Evolutionary conservation across 2,113 vertebrate genomes (phyloP).

Genomic region (Tragelaphus buxtoni): DNA sequence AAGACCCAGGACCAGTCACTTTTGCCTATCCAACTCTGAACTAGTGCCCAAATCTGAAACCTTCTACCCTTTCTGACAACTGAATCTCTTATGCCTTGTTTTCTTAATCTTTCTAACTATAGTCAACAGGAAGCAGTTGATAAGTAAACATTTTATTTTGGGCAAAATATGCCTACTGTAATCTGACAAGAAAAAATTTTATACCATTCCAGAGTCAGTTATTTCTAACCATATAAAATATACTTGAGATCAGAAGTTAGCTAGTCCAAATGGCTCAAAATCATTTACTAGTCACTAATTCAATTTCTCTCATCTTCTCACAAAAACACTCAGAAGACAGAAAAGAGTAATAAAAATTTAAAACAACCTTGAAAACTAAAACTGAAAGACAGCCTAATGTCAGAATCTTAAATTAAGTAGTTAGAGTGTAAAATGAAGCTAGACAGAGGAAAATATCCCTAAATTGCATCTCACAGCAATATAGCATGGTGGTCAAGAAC

Average conservation of each 20-base stretch:
- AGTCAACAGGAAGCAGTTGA: background rate
- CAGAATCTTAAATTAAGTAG: background rate
- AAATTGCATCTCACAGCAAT: background rate
- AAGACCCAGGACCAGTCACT: background rate
- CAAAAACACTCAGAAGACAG: conserved; percentile 2
- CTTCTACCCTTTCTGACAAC: background rate
- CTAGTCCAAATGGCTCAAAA: background rate
- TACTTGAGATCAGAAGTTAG: background rate
- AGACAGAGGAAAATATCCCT: background rate
- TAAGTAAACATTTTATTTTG: background rate
- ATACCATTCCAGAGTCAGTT: background rate
- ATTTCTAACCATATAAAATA: background rate
- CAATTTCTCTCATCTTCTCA: background rate
- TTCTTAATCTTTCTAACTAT: background rate
- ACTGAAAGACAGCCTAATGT: background rate
- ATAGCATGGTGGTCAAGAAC: background rate
- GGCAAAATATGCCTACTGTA: background rate
- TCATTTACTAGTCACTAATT: background rate
- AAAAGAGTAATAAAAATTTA: background rate
- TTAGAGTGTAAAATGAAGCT: background rate
- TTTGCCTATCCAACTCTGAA: background rate
- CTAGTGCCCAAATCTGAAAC: background rate
- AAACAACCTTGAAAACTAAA: conserved; percentile 24
- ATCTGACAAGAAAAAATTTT: background rate
- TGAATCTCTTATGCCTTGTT: background rate